These are phyloP conservation scores for Pyrrhia umbra DNA, from an alignment of 2,888 invertebrate genomes.

Conservation along the genomic window DNA sequence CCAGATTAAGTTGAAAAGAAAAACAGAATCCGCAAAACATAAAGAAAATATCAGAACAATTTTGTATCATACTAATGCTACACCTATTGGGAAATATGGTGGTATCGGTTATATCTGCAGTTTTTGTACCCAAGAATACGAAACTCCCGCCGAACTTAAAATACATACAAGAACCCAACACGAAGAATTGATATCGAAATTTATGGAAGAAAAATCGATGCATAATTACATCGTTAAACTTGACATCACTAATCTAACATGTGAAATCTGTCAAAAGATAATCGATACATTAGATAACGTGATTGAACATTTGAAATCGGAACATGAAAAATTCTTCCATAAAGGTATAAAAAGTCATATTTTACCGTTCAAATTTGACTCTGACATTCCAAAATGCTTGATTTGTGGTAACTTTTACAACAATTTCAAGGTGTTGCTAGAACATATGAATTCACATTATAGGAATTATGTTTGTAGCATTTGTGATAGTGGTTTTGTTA, in stretches of 20 bases:
- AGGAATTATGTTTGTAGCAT: slow-evolving; percentile 86
- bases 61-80: slow-evolving; percentile 77
- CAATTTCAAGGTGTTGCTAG: slow-evolving; percentile 73
- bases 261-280: slow-evolving; percentile 66
- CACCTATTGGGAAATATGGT: slow-evolving; percentile 76
- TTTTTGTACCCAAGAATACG: slow-evolving; percentile 74
- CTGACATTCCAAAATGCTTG: slow-evolving; percentile 59
- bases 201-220: slow-evolving; percentile 69
- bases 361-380: slow-evolving; percentile 72
- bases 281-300: slow-evolving; percentile 63
- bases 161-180: slow-evolving; percentile 72
- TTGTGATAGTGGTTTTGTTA: slow-evolving; percentile 85
- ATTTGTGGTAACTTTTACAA: slow-evolving; percentile 66
- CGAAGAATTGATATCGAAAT: slow-evolving; percentile 66
- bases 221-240: slow-evolving; percentile 70
- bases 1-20: slow-evolving; percentile 37
- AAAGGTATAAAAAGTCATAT: slow-evolving; percentile 69
- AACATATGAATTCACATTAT: slow-evolving; percentile 79
- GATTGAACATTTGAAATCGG: slow-evolving; percentile 64
- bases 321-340: slow-evolving; percentile 66
- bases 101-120: slow-evolving; percentile 77
- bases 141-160: slow-evolving; percentile 73
- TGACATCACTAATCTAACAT: slow-evolving; percentile 72
- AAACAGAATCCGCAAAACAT: slow-evolving; percentile 66
- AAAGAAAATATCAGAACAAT: slow-evolving; percentile 75